phyloP scores from a whole-genome alignment of 2,797 vertebrate genomes.

The Schizopygopsis malacanthus region DNA sequence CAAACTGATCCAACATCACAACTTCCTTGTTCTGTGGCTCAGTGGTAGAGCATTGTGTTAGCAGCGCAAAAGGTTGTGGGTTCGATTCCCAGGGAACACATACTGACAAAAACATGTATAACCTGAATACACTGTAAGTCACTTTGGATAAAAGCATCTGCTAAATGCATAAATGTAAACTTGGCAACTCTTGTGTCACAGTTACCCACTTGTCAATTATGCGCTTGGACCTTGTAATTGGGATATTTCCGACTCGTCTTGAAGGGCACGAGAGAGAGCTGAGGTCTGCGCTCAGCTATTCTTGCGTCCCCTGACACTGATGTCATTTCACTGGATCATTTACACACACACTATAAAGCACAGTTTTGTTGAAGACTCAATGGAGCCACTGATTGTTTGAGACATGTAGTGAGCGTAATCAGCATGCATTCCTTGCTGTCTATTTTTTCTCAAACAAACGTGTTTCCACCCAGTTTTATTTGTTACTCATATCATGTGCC shows the following conservation, averaged over 20 bases:
- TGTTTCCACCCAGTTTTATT: slow-evolving; percentile 47
- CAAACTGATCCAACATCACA: background rate
- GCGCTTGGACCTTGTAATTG: background rate
- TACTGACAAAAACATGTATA: too few species aligned
- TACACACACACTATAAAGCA: slow-evolving; percentile 57
- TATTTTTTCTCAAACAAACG: slow-evolving; percentile 31
- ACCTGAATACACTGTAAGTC: too few species aligned
- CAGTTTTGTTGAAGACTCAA: slow-evolving; percentile 48
- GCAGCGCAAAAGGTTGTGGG: too few species aligned
- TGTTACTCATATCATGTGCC: slow-evolving; percentile 32
- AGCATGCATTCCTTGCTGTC: slow-evolving; percentile 40
- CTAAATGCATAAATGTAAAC: too few species aligned
- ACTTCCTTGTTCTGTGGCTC: too few species aligned
- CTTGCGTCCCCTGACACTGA: slow-evolving; percentile 61
- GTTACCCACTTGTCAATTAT: background rate
- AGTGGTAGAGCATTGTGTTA: too few species aligned
- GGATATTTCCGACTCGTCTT: background rate
- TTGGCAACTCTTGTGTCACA: background rate
- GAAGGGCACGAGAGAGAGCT: background rate
- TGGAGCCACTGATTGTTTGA: slow-evolving; percentile 47
- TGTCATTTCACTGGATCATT: slow-evolving; percentile 65
- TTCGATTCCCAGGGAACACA: too few species aligned
- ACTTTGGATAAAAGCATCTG: too few species aligned
- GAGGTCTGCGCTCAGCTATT: slow-evolving; percentile 46
- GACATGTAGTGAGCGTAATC: slow-evolving; percentile 40